A percentile compares a stretch with the other conserved stretches of the same genome.
Evolutionary conservation across 35 echinoderm and acorn worm genomes (phyloP).

Genomic region (Stichopus chloronotus): DNA sequence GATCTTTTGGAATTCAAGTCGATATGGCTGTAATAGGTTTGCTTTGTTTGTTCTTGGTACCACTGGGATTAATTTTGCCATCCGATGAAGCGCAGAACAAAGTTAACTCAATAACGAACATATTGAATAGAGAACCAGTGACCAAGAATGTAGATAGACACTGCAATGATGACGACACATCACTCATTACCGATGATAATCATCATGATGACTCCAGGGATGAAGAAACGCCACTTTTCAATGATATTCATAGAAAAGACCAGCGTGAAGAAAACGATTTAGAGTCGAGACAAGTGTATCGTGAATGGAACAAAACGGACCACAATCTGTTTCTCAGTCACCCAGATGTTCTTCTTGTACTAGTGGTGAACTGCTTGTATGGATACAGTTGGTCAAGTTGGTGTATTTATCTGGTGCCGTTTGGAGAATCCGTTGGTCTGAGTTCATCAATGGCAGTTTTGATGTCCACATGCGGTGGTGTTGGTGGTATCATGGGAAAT

Average conservation of each 20-base stretch:
- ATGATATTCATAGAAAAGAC: neutral
- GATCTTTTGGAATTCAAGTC: neutral
- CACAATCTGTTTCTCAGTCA: neutral
- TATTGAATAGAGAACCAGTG: too few species aligned
- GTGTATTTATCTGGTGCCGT: constrained; percentile 13
- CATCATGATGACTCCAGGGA: neutral
- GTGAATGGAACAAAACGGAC: neutral
- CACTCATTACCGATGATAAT: too few species aligned
- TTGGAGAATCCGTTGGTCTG: constrained; percentile 14
- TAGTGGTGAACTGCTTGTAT: neutral
- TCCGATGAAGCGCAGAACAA: neutral
- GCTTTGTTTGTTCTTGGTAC: neutral
- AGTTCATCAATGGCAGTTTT: constrained; percentile 19
- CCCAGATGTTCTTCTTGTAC: neutral
- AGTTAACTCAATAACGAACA: neutral
- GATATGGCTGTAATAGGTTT: constrained; percentile 17
- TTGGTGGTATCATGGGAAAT: constrained; percentile 3
- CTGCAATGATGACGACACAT: too few species aligned
- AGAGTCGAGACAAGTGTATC: neutral
- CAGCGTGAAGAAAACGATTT: neutral
- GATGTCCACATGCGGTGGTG: constrained; percentile 31
- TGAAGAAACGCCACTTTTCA: neutral
- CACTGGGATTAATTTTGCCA: neutral
- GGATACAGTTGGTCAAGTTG: constrained; percentile 20
- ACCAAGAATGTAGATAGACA: too few species aligned